Evolutionary conservation across 2,797 vertebrate species (phyloP).

Genomic region (Siniperca obscura): DNA sequence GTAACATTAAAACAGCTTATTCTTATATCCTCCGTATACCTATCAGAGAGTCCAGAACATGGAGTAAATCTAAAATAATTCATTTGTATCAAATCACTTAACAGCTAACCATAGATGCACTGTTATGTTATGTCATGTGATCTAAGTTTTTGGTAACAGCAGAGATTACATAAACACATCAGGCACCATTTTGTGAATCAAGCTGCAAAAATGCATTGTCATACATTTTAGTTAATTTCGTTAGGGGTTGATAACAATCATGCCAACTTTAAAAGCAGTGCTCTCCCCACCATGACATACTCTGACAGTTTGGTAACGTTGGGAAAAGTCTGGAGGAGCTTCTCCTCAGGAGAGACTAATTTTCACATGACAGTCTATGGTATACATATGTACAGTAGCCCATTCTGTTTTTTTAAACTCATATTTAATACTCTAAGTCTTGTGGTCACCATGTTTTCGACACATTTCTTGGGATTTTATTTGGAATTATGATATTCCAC

Average conservation of each 20-base stretch:
- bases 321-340: conserved; percentile 17
- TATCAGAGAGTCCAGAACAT: not conserved
- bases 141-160: not conserved
- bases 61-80: not conserved
- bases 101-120: conserved; percentile 3
- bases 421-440: not conserved
- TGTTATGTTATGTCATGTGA: not conserved
- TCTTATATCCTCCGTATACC: not conserved
- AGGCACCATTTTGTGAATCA: conserved; percentile 3
- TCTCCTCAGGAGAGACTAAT: too few relatives aligned
- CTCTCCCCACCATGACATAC: not conserved
- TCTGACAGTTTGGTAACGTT: not conserved
- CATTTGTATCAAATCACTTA: conserved; percentile 4
- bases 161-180: not conserved
- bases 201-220: conserved; percentile 4
- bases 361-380: too few relatives aligned
- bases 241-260: conserved; percentile 12
- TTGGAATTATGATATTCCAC: conserved; percentile 4
- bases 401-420: not conserved
- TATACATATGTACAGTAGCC: not conserved
- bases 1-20: conserved; percentile 2
- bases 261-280: conserved; percentile 4
- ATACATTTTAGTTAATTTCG: conserved; percentile 9
- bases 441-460: not conserved
- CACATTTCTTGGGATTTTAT: not conserved